Percentiles rank a stretch among this genome's conserved stretches.
phyloP scores from a whole-genome alignment of 92 coral and sea anemone genomes.

The Metridium senile region DNA sequence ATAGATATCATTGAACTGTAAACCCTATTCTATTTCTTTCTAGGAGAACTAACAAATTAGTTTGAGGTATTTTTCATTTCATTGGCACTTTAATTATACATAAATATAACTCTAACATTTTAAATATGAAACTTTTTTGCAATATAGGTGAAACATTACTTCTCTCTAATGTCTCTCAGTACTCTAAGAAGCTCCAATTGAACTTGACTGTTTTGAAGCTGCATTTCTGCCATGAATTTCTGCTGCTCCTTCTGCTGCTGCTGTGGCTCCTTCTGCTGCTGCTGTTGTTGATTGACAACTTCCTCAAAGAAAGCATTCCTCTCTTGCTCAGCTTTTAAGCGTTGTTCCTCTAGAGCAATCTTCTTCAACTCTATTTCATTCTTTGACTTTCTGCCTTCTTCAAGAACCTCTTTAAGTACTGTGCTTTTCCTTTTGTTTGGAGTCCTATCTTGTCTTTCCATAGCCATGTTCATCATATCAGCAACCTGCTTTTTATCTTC shows the following conservation, averaged over 20 bases:
- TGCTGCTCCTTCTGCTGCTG: slow-evolving; percentile 24
- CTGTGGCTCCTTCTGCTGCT: slow-evolving; percentile 41
- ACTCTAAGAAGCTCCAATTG: slow-evolving; percentile 32
- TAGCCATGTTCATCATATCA: slow-evolving; percentile 45
- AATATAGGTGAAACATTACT: slow-evolving; percentile 30
- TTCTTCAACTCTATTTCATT: slow-evolving; percentile 47
- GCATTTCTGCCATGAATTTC: slow-evolving; percentile 28
- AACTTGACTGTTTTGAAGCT: slow-evolving; percentile 35
- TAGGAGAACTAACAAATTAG: too few relatives aligned
- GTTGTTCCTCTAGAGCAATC: slow-evolving; percentile 53
- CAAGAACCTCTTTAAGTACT: slow-evolving; percentile 52
- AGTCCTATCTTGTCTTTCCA: slow-evolving; percentile 47
- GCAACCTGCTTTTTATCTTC: slow-evolving; percentile 52
- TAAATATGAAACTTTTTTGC: too few relatives aligned
- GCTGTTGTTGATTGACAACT: slow-evolving; percentile 44
- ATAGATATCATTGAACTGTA: too few relatives aligned
- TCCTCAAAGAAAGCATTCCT: slow-evolving; percentile 39
- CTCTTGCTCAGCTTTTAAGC: slow-evolving; percentile 50
- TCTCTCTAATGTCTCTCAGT: slow-evolving; percentile 33
- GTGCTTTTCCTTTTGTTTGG: slow-evolving; percentile 46
- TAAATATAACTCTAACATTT: too few relatives aligned
- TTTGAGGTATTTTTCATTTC: too few relatives aligned
- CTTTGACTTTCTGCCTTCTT: slow-evolving; percentile 61
- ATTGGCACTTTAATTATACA: too few relatives aligned
- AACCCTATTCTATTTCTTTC: too few relatives aligned